Evolutionary conservation across 2,113 vertebrate genomes (phyloP), one percentile per base, ranked within the genome.

Genomic region (Psilopogon haemacephalus): DNA sequence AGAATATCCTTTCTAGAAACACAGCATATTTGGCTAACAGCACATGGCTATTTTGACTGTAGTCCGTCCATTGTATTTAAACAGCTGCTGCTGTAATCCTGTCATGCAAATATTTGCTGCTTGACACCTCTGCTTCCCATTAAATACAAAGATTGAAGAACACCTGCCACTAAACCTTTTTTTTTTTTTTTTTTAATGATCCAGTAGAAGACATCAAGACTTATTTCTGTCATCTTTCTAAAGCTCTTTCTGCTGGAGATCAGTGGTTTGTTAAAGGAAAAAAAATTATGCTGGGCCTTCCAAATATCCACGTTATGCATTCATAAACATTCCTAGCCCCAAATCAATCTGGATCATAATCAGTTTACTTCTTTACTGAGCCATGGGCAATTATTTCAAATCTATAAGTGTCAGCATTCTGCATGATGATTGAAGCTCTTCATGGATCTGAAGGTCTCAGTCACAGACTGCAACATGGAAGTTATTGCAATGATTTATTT

Each of bases 321-420:
- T 83, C 63, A 69, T 79, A 73, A 95, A 73, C 23, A 70, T 89
- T 52, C 17, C 17, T 40, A 80, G 68, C 40, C 67, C 23, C 2
- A 76, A 89, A 85, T 73, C 81, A 87, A 10, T 95, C 71, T 80
- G 46, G 52, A n/a, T 55, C 23, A 70, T 93, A 93, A 92, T 87
- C 81, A 87, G 75, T 79, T 96, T 93, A 93, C 46, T 94, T 96
- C 52, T 94, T 88, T 93, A 72, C 48, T 89, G 84, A 90, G 75
- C 33, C 74, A 80, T 11, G 64, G 78, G 60, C 82, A 90, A 74
- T 89, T 87, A 84, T 94, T 96, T 91, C 40, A 46, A 50, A 87
- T 71, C 62, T 69, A 60, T 91, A 67, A 95, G 70, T 77, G 30
- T 46, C 86, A 92, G 12, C 37, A 79, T 87, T 94, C 28, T 76